Evolutionary conservation across 2,113 vertebrate species (phyloP), one percentile per base, ranked within the genome.

Genomic region (Ascaphus truei): DNA sequence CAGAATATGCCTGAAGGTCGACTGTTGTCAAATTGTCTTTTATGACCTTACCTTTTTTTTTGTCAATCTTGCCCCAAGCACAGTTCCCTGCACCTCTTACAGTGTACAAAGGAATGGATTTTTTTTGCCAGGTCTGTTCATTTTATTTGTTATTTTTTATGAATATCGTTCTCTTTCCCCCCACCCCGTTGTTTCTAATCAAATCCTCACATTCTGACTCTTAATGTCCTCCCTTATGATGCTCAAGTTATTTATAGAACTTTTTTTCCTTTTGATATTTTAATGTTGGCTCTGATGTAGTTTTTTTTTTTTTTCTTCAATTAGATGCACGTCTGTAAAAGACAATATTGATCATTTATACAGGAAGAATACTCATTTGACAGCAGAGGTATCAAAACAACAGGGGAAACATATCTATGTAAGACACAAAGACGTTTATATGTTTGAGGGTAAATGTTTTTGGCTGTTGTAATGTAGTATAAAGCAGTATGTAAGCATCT

Each of bases 321-420:
- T 79, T 86, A 88, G 86, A 84, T 91, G 88, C 85, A 87, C 87
- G 89, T 89, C 85, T 89, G 86, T 88, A 86, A 88, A 86, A 84
- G 86, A 84, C 88, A 85, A 78, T 84, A 62, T 81, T 59, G 41
- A 74, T 88, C 85, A 84, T 86, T 89, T 83, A 92, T 84, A 89
- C 89, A 89, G 88, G 89, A 89, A 86, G 84, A 86, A 84, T 85
- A 84, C 81, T 86, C 82, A 77, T 86, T 86, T 82, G 83, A 81
- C 85, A 86, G 85, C 86, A 86, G 84, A 87, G 84, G 84, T 83
- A 84, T 87, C 84, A 81, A 82, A 80, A 78, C 82, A 84, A 82
- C 75, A 26, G 30, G 39, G 55, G 76, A 85, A 89, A 88, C 85
- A 87, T 88, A 88, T 84, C 77, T 75, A 81, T 80, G 76, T 83